Conservation (phyloP, 1,140 invertebrate genomes). For the Drosophila bocqueti region DNA sequence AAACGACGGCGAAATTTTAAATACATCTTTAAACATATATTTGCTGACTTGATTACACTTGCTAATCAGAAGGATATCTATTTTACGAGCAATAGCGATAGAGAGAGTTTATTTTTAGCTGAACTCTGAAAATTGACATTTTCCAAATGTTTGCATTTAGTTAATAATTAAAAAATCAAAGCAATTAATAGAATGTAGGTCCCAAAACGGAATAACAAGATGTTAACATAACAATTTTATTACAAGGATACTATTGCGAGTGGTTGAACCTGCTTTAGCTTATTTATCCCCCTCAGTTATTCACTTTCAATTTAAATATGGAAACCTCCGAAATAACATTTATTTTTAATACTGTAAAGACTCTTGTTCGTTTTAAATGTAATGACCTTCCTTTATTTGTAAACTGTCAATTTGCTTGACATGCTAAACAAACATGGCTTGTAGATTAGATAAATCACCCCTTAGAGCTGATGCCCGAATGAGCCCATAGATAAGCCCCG, state of each 20-base stretch:
- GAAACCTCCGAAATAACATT: background rate
- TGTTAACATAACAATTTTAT: background rate
- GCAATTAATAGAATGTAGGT: background rate
- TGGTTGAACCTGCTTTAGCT: background rate
- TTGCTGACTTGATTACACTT: too few species aligned
- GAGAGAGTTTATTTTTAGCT: too few species aligned
- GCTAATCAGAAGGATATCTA: too few species aligned
- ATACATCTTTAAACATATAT: background rate
- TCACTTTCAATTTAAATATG: background rate
- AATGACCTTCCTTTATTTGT: constrained; percentile 1
- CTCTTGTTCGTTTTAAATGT: background rate
- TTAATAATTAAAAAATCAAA: background rate
- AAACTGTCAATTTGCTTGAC: constrained; percentile 8
- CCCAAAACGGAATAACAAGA: background rate
- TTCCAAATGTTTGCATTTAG: background rate
- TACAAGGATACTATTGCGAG: background rate
- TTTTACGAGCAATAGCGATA: too few species aligned
- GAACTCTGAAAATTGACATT: background rate
- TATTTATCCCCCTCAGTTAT: too few species aligned
- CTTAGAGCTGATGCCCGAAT: background rate
- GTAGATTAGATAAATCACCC: constrained; percentile 11
- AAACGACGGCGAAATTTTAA: background rate
- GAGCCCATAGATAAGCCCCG: constrained; percentile 6
- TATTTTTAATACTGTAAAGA: background rate
- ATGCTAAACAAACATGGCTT: constrained; percentile 4